These are phyloP conservation scores for Bilobella aurantiaca DNA, from an alignment of 1,140 invertebrate genomes.

Conservation along the genomic window DNA sequence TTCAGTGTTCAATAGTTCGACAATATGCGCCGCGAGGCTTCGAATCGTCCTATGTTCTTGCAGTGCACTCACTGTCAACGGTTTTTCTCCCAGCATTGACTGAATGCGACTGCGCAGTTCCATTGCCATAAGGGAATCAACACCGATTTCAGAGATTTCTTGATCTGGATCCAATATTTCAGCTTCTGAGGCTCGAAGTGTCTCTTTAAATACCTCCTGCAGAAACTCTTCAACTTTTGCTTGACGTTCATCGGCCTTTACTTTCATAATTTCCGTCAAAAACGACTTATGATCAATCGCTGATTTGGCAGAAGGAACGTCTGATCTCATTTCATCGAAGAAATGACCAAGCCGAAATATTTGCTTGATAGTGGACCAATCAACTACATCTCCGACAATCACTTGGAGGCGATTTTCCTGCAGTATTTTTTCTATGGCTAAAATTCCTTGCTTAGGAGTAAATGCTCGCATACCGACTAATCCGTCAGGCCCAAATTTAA, in stretches of 20 bases:
- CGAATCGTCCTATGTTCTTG: background rate
- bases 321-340: background rate
- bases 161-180: conserved; percentile 16
- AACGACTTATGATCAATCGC: no score
- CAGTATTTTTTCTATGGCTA: background rate
- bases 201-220: conserved; percentile 8
- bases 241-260: conserved; percentile 2
- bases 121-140: conserved; percentile 17
- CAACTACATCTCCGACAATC: background rate
- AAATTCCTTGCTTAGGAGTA: background rate
- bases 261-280: no score
- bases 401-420: background rate
- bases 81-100: background rate
- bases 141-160: conserved; percentile 17
- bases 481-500: background rate
- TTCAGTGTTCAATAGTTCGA: background rate
- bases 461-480: background rate
- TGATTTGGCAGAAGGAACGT: no score
- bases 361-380: background rate
- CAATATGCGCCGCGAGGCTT: background rate
- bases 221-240: conserved; percentile 9
- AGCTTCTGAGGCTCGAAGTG: conserved; percentile 6
- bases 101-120: conserved; percentile 18
- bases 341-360: background rate
- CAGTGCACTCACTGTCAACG: background rate